phyloP scores from a whole-genome alignment of 1,140 invertebrate genomes.

The Drosophila albomicans region DNA sequence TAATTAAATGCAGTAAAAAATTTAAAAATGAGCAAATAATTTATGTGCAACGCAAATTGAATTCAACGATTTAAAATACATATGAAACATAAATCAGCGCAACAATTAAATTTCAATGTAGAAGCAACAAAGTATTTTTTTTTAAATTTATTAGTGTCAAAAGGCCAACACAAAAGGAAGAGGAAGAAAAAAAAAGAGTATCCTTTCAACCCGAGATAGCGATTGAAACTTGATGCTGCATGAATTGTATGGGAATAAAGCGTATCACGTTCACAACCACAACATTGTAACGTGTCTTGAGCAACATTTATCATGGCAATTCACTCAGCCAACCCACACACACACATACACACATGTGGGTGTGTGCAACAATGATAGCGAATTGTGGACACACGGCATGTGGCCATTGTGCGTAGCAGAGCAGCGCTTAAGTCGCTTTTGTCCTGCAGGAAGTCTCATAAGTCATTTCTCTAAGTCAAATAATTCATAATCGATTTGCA shows the following conservation, averaged over 20 bases:
- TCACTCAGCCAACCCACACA: conserved; percentile 13
- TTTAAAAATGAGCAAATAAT: conserved; percentile 21
- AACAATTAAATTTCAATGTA: conserved; percentile 65
- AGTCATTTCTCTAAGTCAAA: conserved; percentile 83
- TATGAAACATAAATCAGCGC: conserved; percentile 67
- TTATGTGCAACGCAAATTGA: conserved; percentile 40
- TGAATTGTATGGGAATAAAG: background rate
- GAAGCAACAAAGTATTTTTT: conserved; percentile 9
- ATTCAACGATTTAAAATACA: conserved; percentile 55
- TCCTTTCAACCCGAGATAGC: background rate
- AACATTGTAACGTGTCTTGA: conserved; percentile 21
- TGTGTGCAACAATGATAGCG: conserved; percentile 64
- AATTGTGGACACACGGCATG: conserved; percentile 43
- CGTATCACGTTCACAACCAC: conserved; percentile 12
- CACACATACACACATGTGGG: background rate
- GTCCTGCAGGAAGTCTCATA: conserved; percentile 72
- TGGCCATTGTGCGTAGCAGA: conserved; percentile 52
- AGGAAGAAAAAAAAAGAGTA: background rate
- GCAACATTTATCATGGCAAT: conserved; percentile 30
- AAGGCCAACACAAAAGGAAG: conserved; percentile 45
- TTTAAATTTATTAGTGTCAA: conserved; percentile 73
- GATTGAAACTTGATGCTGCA: background rate
- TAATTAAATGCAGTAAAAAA: conserved; percentile 38
- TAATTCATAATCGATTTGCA: conserved; percentile 84
- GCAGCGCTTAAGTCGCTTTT: conserved; percentile 43